Percentiles rank a stretch among this genome's conserved stretches.
These are phyloP conservation scores for Cenopis cana DNA, from an alignment of 2,888 invertebrate genomes.

Conservation along the genomic window DNA sequence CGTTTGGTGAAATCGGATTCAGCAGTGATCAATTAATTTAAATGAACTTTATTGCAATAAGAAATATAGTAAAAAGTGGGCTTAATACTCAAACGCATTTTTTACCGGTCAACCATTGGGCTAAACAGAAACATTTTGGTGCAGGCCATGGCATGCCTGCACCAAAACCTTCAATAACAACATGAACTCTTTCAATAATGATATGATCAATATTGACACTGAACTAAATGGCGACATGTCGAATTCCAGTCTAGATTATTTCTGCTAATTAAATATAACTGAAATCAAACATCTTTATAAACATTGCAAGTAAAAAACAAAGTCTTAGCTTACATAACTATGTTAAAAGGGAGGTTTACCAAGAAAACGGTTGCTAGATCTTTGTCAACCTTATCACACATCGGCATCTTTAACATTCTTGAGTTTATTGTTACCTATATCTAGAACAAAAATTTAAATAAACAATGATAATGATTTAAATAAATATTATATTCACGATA, in stretches of 20 bases:
- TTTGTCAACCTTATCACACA: constrained; percentile 14
- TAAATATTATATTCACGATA: constrained; percentile 20
- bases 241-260: neutral
- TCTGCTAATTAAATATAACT: neutral
- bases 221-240: too few species aligned
- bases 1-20: neutral
- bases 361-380: constrained; percentile 18
- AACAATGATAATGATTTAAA: constrained; percentile 23
- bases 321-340: neutral
- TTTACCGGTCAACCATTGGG: too few species aligned
- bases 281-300: neutral
- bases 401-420: constrained; percentile 27
- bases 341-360: neutral
- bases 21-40: neutral
- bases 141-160: too few species aligned
- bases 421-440: constrained; percentile 24
- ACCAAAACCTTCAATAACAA: too few species aligned
- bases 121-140: too few species aligned
- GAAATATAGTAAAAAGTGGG: too few species aligned
- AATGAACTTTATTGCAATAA: too few species aligned
- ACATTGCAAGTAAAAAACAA: neutral
- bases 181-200: too few species aligned
- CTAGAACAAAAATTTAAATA: constrained; percentile 14
- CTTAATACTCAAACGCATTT: too few species aligned
- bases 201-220: too few species aligned